A percentile compares a stretch with the other conserved stretches of the same genome.
Evolutionary conservation across 30 jellyfish, hydroid and myxozoan genomes (phyloP).

Genomic region (Rhopilema esculentum): DNA sequence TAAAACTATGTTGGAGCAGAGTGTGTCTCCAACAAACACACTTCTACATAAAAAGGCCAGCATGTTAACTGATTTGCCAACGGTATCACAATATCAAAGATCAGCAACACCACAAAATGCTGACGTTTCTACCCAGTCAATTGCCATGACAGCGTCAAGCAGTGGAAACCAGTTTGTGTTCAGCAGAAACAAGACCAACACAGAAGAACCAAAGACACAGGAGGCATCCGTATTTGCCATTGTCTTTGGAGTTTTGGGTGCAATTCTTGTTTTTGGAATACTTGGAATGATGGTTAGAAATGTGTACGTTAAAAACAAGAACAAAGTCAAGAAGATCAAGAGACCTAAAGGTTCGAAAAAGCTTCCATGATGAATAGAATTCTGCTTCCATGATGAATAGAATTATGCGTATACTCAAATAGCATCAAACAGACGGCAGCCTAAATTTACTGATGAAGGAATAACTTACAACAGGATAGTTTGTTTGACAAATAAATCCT

Average conservation of each 20-base stretch:
- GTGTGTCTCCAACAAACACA: too few species aligned
- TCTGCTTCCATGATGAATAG: background rate
- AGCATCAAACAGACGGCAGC: too few species aligned
- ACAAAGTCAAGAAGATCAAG: constrained; percentile 32
- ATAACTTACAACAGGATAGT: too few species aligned
- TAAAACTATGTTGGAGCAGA: too few species aligned
- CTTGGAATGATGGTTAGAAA: constrained; percentile 20
- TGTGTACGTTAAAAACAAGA: constrained; percentile 6
- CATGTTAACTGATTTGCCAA: too few species aligned
- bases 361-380: background rate
- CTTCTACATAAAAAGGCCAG: too few species aligned
- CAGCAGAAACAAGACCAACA: background rate
- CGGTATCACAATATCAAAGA: too few species aligned
- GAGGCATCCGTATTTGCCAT: constrained; percentile 22
- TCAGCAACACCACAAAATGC: too few species aligned
- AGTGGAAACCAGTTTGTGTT: background rate
- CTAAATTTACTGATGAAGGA: too few species aligned
- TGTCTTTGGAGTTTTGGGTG: constrained; percentile 44
- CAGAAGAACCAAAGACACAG: background rate
- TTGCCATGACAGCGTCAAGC: background rate
- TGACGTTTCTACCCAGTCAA: too few species aligned
- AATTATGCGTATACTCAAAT: background rate
- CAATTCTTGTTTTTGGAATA: constrained; percentile 31
- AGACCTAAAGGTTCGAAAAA: background rate
- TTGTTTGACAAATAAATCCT: too few species aligned